Conservation (phyloP, 2,888 invertebrate species). For the Horisme vitalbata region DNA sequence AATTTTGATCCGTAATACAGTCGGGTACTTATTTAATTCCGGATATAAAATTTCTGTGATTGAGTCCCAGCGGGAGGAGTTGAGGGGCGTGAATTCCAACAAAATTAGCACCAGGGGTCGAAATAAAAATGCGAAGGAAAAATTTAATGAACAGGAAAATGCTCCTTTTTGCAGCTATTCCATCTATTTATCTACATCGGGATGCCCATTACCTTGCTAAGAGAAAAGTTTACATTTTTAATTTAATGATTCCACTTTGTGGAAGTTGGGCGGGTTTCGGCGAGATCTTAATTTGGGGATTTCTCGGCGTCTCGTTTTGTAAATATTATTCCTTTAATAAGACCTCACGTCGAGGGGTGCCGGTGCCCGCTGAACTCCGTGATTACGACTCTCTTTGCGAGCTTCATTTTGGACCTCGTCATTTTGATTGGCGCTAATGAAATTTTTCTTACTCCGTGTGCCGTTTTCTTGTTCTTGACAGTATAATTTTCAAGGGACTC, state of each 20-base stretch:
- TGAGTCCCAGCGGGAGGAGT: slow-evolving; percentile 80
- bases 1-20: slow-evolving; percentile 77
- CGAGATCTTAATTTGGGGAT: slow-evolving; percentile 83
- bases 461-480: slow-evolving; percentile 80
- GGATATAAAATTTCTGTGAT: slow-evolving; percentile 84
- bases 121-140: slow-evolving; percentile 83
- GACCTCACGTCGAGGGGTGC: slow-evolving; percentile 77
- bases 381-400: slow-evolving; percentile 81
- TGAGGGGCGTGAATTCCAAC: slow-evolving; percentile 84
- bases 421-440: slow-evolving; percentile 84
- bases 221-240: slow-evolving; percentile 84
- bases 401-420: slow-evolving; percentile 82
- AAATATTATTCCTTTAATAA: slow-evolving; percentile 84
- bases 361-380: slow-evolving; percentile 78
- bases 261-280: slow-evolving; percentile 83
- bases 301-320: slow-evolving; percentile 83
- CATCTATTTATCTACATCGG: slow-evolving; percentile 84
- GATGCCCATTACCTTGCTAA: slow-evolving; percentile 84
- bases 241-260: slow-evolving; percentile 84
- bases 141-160: slow-evolving; percentile 85
- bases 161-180: slow-evolving; percentile 83
- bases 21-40: slow-evolving; percentile 83
- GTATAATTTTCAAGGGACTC: slow-evolving; percentile 72
- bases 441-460: slow-evolving; percentile 78
- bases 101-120: slow-evolving; percentile 84